A percentile compares a stretch with the other conserved stretches of the same genome.
Conservation (phyloP, 2,113 vertebrate species). For the Anhinga rufa region DNA sequence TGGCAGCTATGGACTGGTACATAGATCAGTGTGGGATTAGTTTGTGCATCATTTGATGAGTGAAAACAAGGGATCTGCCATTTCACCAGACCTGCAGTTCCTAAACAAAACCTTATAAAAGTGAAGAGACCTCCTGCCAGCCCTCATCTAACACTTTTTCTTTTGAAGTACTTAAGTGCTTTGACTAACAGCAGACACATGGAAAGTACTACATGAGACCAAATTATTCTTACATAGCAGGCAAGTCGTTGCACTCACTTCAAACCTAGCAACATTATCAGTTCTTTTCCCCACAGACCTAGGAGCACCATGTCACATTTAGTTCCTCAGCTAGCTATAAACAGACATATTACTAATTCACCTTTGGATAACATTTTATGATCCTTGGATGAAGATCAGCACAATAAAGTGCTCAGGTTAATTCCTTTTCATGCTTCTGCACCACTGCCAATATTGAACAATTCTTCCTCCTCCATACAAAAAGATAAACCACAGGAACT, state of each 20-base stretch:
- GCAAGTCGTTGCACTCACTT: neutral
- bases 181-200: neutral
- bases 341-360: neutral
- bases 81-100: neutral
- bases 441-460: neutral
- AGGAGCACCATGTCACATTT: accelerated
- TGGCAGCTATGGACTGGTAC: neutral
- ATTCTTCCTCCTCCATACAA: neutral
- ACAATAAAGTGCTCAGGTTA: neutral
- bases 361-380: neutral
- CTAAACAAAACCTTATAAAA: neutral
- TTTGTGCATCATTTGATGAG: neutral
- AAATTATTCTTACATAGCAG: neutral
- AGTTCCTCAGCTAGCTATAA: neutral
- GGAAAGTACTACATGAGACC: neutral
- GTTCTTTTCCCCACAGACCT: neutral
- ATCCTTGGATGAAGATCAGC: neutral
- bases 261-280: neutral
- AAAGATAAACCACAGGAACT: neutral
- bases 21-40: neutral
- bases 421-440: neutral
- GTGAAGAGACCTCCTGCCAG: neutral
- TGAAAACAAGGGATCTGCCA: neutral
- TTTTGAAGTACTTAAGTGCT: neutral
- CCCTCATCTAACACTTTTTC: neutral